phyloP scores from a whole-genome alignment of 2,797 vertebrate genomes.

The Melopsittacus undulatus region DNA sequence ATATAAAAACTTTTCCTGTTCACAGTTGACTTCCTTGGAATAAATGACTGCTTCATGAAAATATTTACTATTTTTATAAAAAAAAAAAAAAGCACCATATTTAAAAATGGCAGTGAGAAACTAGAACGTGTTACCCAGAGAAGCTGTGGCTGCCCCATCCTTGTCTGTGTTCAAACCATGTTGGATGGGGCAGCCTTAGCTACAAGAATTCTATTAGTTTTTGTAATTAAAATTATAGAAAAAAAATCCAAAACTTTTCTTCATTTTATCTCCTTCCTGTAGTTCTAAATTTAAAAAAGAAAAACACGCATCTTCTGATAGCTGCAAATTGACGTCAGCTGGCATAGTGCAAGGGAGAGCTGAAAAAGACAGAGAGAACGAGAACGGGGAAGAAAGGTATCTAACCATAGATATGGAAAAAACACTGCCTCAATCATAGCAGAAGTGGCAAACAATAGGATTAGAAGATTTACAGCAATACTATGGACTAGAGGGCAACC shows the following conservation, averaged over 20 bases:
- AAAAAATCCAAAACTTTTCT: too few species aligned
- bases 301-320: not conserved
- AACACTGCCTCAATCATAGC: not conserved
- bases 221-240: not conserved
- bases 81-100: not conserved
- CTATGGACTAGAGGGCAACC: not conserved
- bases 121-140: not conserved
- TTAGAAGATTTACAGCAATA: not conserved
- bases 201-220: not conserved
- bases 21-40: not conserved
- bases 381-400: not conserved
- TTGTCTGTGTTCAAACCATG: not conserved
- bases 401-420: not conserved
- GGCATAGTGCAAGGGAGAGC: not conserved
- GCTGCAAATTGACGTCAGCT: not conserved
- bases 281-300: not conserved
- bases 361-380: not conserved
- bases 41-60: not conserved
- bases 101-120: not conserved
- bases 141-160: not conserved
- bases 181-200: not conserved
- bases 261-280: not conserved
- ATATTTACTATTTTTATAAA: not conserved
- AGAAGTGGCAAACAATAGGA: not conserved
- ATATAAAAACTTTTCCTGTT: not conserved